A percentile compares a stretch with the other conserved stretches of the same genome.
These are phyloP conservation scores for Acronicta psi DNA, from an alignment of 2,888 invertebrate species.

Conservation along the genomic window DNA sequence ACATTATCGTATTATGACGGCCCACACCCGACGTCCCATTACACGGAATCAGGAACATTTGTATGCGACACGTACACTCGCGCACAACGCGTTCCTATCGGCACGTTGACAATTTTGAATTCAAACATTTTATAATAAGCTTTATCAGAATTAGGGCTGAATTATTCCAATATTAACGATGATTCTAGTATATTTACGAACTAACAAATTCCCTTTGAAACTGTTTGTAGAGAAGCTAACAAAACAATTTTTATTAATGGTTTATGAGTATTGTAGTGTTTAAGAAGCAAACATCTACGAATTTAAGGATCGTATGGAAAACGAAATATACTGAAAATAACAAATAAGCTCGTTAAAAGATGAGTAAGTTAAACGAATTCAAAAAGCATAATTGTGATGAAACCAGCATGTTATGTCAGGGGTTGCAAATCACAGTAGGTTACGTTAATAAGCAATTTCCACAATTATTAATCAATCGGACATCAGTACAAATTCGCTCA, in stretches of 20 bases:
- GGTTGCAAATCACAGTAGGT: constrained; percentile 13
- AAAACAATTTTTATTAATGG: too few species aligned
- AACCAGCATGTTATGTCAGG: neutral
- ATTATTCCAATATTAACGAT: too few species aligned
- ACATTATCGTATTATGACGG: constrained; percentile 45
- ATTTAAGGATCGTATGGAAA: neutral
- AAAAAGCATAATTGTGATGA: neutral
- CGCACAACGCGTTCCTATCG: constrained; percentile 57
- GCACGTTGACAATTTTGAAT: constrained; percentile 50
- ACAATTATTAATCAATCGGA: constrained; percentile 40
- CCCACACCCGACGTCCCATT: constrained; percentile 52
- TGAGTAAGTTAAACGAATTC: neutral
- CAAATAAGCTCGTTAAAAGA: neutral
- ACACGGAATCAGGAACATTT: constrained; percentile 62
- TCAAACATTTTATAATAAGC: constrained; percentile 42
- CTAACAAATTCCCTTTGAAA: neutral
- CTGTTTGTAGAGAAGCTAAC: too few species aligned
- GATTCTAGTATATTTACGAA: too few species aligned
- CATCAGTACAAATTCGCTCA: constrained; percentile 36
- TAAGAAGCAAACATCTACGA: too few species aligned
- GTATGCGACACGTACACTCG: constrained; percentile 60
- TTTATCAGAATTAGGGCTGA: constrained; percentile 34
- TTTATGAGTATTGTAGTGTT: too few species aligned
- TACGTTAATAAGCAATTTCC: constrained; percentile 30
- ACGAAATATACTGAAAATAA: neutral